Conservation (phyloP, 2,113 vertebrate genomes). For the Fregata magnificens region DNA sequence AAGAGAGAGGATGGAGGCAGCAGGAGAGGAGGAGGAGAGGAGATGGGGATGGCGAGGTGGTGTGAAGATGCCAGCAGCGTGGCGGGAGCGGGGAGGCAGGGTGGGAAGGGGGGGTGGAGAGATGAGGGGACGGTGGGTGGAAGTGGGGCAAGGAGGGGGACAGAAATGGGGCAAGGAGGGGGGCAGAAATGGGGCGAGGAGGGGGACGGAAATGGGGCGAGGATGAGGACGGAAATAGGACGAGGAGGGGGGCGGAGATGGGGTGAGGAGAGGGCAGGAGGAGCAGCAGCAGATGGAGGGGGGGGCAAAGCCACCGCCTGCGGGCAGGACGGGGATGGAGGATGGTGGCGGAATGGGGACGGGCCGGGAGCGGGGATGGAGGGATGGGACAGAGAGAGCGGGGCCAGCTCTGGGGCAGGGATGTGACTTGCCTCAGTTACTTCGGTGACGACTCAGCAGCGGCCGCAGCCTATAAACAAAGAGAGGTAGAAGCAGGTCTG, state of each 20-base stretch:
- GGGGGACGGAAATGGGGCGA: neutral
- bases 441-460: slow-evolving; percentile 77
- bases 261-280: neutral
- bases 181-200: neutral
- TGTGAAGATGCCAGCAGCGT: neutral
- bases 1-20: neutral
- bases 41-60: neutral
- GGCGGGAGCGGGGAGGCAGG: neutral
- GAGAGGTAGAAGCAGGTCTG: slow-evolving; percentile 75
- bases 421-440: slow-evolving; percentile 81
- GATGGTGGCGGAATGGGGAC: neutral
- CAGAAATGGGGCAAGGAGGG: too few species aligned
- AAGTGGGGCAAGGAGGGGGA: neutral
- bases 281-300: neutral
- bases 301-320: neutral
- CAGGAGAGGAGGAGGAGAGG: neutral
- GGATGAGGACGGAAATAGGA: neutral
- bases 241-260: neutral
- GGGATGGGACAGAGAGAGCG: slow-evolving; percentile 51
- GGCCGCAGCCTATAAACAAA: slow-evolving; percentile 82
- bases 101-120: neutral
- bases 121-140: neutral
- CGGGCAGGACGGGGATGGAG: neutral
- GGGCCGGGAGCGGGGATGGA: neutral
- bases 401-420: slow-evolving; percentile 46